These are phyloP conservation scores for Dryadula phaetusa DNA, from an alignment of 2,888 invertebrate genomes.

Conservation along the genomic window DNA sequence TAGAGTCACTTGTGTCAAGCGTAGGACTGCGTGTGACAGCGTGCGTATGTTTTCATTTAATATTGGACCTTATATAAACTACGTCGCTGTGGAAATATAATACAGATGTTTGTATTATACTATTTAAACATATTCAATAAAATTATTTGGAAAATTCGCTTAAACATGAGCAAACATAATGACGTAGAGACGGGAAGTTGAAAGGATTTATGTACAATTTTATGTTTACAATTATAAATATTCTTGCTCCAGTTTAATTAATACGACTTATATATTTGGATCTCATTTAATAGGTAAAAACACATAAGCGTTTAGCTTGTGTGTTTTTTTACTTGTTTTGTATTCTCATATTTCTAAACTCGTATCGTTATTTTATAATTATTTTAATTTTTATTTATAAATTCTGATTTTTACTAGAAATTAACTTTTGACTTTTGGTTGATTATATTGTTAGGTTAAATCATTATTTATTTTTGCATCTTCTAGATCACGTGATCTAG, in stretches of 20 bases:
- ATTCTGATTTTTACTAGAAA: too few relatives aligned
- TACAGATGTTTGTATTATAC: constrained; percentile 39
- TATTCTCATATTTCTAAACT: neutral
- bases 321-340: too few relatives aligned
- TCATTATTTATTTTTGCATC: neutral
- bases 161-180: constrained; percentile 38
- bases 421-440: too few relatives aligned
- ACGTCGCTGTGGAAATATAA: constrained; percentile 16
- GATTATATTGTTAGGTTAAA: too few relatives aligned
- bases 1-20: constrained; percentile 78
- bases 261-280: constrained; percentile 8
- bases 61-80: constrained; percentile 32
- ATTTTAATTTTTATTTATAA: too few relatives aligned
- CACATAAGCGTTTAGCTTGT: neutral
- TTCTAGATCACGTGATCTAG: neutral
- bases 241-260: constrained; percentile 16
- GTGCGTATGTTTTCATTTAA: neutral
- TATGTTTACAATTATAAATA: constrained; percentile 20
- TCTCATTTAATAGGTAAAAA: constrained; percentile 2
- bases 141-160: constrained; percentile 49
- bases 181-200: constrained; percentile 34
- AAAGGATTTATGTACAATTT: constrained; percentile 21
- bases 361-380: neutral
- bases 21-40: constrained; percentile 41
- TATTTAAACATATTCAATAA: constrained; percentile 35